Base-by-base conservation (phyloP, 2,888 invertebrate species). In the Trichogramma evanescens region DNA sequence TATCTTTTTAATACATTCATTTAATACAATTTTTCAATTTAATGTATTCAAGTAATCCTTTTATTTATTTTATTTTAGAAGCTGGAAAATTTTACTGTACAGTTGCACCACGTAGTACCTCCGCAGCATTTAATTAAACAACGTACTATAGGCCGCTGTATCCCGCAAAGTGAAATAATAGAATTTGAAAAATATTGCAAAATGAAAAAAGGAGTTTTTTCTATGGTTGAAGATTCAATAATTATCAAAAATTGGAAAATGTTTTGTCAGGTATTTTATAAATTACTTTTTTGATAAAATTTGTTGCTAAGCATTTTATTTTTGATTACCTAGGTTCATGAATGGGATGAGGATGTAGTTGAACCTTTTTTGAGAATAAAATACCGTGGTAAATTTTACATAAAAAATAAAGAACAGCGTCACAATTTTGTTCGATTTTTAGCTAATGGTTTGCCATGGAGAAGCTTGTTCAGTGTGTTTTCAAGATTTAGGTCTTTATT, bases 381-480 rank as follows among this genome's bases (percentile, higher is more conserved):
- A 45, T 50, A 69, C 10, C 51, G 40, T 9, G 46, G 56, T 1
- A 49, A 54, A 48, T 68, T 59, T 62, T 66, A 64, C 5, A 69
- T 73, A 49, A 46, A 42, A 3, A 41, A 26, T 6, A 1, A 56
- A 1, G 26, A 59, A 10, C 65, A 71, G 38, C 69, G 72, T 59
- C 59, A 63, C 55, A 71, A 69, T 54, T 75, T 75, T 63, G 64
- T 69, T n/a, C 71, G 69, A 50, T 75, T 70, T 63, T 55, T 75
- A 53, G 72, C 71, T 5, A 69, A 72, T 58, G 71, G 68, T 44
- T 68, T 75, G 55, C 73, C 73, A 8, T 67, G 66, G 66, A 68
- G 75, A 65, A 64, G 67, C 10, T 61, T 75, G 6, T 64, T 51
- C 43, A 70, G 70, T 51, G 68, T 75, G 52, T 68, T 70, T 56